Evolutionary conservation across 2,888 invertebrate genomes (phyloP).

Genomic region (Blera fallax): DNA sequence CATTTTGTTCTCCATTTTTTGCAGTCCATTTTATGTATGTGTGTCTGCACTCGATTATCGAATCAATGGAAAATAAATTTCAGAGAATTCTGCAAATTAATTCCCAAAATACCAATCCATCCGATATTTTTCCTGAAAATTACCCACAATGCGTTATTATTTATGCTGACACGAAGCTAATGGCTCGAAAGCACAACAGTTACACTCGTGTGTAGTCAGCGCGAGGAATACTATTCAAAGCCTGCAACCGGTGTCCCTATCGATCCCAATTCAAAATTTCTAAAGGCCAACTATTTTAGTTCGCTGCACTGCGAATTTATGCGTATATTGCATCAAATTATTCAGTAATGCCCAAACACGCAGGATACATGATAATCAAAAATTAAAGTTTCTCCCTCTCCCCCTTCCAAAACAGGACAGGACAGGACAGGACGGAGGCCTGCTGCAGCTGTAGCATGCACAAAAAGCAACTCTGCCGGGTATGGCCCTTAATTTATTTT

Average conservation of each 20-base stretch:
- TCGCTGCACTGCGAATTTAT: conserved; percentile 22
- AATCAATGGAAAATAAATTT: too few relatives aligned
- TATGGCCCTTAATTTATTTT: conserved; percentile 1
- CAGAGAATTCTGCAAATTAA: not conserved
- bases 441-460: not conserved
- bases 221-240: not conserved
- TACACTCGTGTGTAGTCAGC: not conserved
- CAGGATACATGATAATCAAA: conserved; percentile 6
- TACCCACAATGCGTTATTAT: not conserved
- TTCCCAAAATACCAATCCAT: not conserved
- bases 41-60: too few relatives aligned
- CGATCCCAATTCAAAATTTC: not conserved
- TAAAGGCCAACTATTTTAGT: conserved; percentile 7
- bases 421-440: too few relatives aligned
- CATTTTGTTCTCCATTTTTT: too few relatives aligned
- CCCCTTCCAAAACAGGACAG: not conserved
- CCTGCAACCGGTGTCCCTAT: not conserved
- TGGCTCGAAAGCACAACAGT: not conserved
- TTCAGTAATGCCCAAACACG: not conserved
- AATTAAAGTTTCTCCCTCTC: not conserved
- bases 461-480: not conserved
- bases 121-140: not conserved
- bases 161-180: not conserved
- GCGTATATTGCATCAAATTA: conserved; percentile 22
- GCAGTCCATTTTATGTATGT: too few relatives aligned